Percentiles rank a stretch among this genome's conserved stretches.
phyloP scores from a whole-genome alignment of 1,140 invertebrate genomes.

The Drosophila rufa region DNA sequence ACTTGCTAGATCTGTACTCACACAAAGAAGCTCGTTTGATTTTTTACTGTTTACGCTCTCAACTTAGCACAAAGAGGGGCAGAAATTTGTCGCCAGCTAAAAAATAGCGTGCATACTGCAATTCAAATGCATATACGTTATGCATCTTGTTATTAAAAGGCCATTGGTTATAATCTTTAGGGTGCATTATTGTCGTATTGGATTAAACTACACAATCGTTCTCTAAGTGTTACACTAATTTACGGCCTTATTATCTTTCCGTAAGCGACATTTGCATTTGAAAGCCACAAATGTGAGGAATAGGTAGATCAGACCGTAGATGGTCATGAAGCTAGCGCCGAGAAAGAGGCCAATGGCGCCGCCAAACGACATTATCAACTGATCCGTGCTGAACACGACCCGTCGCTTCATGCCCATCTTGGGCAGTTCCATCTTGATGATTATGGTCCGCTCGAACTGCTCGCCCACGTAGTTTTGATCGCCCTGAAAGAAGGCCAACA shows the following conservation, averaged over 20 bases:
- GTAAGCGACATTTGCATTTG: conserved; percentile 42
- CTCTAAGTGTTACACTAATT: background rate
- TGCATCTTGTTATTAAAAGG: too few relatives aligned
- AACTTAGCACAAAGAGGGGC: too few relatives aligned
- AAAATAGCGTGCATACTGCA: too few relatives aligned
- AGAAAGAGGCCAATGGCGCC: conserved; percentile 79
- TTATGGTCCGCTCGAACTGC: conserved; percentile 67
- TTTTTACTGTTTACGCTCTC: too few relatives aligned
- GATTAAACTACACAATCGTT: background rate
- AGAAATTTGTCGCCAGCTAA: too few relatives aligned
- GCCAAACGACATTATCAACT: conserved; percentile 78
- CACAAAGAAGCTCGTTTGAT: too few relatives aligned
- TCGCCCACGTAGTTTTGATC: conserved; percentile 37
- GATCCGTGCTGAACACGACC: conserved; percentile 79
- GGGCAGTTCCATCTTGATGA: conserved; percentile 64
- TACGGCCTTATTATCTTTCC: background rate
- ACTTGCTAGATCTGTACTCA: too few relatives aligned
- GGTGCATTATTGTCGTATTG: background rate
- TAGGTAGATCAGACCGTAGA: conserved; percentile 64
- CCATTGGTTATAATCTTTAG: background rate
- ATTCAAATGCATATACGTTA: too few relatives aligned
- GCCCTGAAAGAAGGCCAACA: conserved; percentile 25
- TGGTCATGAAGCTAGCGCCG: conserved; percentile 80
- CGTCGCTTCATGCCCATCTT: conserved; percentile 76
- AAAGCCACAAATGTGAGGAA: conserved; percentile 44